Evolutionary conservation across 2,113 vertebrate species (phyloP), one percentile per base, ranked within the genome.

Genomic region (Charina bottae): DNA sequence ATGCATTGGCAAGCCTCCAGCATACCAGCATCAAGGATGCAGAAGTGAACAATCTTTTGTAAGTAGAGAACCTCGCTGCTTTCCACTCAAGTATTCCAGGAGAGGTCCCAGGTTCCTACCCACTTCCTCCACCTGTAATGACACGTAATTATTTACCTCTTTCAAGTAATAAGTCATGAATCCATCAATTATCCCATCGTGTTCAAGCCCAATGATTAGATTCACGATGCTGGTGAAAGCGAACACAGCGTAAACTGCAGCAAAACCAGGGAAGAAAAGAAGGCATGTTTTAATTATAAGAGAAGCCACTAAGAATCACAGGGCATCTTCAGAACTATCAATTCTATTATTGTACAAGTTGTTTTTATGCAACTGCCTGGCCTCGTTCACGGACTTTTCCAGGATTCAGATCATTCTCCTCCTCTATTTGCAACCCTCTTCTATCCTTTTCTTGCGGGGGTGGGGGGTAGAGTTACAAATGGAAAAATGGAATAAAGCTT

Each of bases 161-260:
- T 98, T 98, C 90, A 99, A 95, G 95, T 99, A 99, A 96, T 98
- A 98, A 1, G 98, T 98, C 98, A 99, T 98, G 96, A 99, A 99
- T 95, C 98, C 98, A 85, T 99, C 98, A n/a, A 99, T 99, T 96
- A 99, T 96, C 90, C 98, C 98, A 93, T 99, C 99, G 92, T 99
- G 99, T 95, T 99, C 98, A 93, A 99, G 96, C 56, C 98, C 99
- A 85, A 98, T 98, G 95, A 99, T 99, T 93, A 99, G 98, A 95
- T 98, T 99, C 95, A 99, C 98, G 93, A 99, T 98, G 89, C 99
- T 98, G 94, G 98, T 98, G 96, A 99, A 99, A 13, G 98, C 98
- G 93, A 98, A 98, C 64, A 98, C 97, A 0, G 98, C 98, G 90
- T 97, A 99, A 93, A 99, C 99, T 99, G 93, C 23, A 93, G 92